Base-by-base conservation (phyloP, 37 sponge, comb jelly and placozoan genomes). In the Amphimedon queenslandica region DNA sequence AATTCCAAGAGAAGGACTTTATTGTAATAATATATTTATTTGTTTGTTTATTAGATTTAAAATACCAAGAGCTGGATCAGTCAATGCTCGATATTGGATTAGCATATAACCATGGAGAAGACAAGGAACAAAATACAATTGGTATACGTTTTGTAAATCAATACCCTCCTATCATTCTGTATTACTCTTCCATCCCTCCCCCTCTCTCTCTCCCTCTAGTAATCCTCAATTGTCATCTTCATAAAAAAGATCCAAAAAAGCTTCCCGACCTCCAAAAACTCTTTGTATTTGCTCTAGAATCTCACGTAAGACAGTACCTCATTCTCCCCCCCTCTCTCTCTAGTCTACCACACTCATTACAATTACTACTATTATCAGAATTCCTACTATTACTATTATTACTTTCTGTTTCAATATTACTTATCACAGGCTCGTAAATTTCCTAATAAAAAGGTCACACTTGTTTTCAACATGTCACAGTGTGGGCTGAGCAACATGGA, bases 401-500 rank as follows among this genome's bases (percentile, higher is more conserved):
- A n/a, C n/a, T 27, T 6, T 20, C 25, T 11, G 55, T 27, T 36
- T 2, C 73, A 23, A n/a, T 37, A 25, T 66, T 29, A 2, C 23
- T 57, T 28, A 28, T 21, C 35, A 31, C 36, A 89, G 89, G 43
- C 53, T 58, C 56, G 71, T 64, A 40, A 66, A 13, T 61, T 58
- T 39, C 84, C 84, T 0, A 58, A 77, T 13, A 64, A 80, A 28
- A 70, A 63, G n/a, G 73, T 88, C 65, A 79, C 80, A 5, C 75
- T 93, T 72, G 55, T 93, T 2, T 93, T 93, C 43, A 83, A 93
- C 63, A 82, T 85, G 86, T 65, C 82, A 30, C 80, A 72, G 0
- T 77, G 78, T 40, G 93, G 93, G 18, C 78, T 93, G 6, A 25
- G 69, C 57, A 73, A 93, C 4, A 75, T 88, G 83, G 93, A 93